A percentile compares a stretch with the other conserved stretches of the same genome.
Evolutionary conservation across 2,113 vertebrate genomes (phyloP).

Genomic region (Etia nguti): DNA sequence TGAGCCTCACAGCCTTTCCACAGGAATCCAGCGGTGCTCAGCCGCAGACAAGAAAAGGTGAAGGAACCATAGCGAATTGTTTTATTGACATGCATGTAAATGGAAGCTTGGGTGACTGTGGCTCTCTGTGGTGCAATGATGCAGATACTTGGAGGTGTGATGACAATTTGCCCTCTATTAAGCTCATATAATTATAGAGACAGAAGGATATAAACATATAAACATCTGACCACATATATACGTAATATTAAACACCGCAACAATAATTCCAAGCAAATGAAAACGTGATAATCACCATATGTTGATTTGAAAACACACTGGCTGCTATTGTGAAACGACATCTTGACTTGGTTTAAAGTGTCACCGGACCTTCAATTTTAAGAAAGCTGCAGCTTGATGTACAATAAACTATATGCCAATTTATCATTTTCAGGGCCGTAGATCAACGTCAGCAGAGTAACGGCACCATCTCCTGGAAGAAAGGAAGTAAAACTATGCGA

Average conservation of each 20-base stretch:
- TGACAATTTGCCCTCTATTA: neutral
- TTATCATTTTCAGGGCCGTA: neutral
- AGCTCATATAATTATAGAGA: neutral
- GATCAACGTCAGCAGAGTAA: neutral
- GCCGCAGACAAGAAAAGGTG: neutral
- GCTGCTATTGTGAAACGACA: neutral
- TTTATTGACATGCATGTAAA: neutral
- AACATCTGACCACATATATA: neutral
- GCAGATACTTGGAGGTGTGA: neutral
- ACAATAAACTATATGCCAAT: neutral
- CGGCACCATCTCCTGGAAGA: conserved; percentile 40
- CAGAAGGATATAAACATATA: neutral
- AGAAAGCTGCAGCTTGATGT: neutral
- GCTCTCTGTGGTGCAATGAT: neutral
- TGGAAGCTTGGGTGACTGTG: neutral
- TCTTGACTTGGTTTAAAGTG: neutral
- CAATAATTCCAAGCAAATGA: neutral
- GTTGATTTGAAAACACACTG: neutral
- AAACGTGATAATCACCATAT: neutral
- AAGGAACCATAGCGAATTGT: neutral
- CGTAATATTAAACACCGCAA: neutral
- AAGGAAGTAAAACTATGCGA: neutral
- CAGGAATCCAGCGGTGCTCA: neutral
- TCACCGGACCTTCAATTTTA: neutral
- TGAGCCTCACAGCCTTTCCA: neutral